These are phyloP conservation scores for Labia minor DNA, from an alignment of 2,888 invertebrate genomes.

Conservation along the genomic window DNA sequence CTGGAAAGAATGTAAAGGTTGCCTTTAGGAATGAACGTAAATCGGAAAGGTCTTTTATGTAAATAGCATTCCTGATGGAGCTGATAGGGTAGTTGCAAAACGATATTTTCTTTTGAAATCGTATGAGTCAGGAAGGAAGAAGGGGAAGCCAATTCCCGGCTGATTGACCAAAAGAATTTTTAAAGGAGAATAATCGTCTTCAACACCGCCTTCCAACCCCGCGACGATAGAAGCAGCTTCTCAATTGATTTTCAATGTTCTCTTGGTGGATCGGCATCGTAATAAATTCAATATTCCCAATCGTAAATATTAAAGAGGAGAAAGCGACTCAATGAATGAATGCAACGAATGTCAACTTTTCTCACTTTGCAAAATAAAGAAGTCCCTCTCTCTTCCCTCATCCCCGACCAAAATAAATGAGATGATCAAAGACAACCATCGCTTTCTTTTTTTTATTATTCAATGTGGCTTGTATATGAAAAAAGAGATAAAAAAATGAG, in stretches of 20 bases:
- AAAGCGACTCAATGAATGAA: not conserved
- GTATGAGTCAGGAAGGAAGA: not conserved
- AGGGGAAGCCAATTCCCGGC: not conserved
- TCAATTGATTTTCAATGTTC: constrained; percentile 4
- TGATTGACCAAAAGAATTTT: constrained; percentile 13
- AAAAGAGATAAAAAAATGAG: too few species aligned
- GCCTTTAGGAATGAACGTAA: not conserved
- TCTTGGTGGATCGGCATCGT: not conserved
- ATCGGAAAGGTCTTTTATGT: constrained; percentile 13
- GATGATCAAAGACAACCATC: too few species aligned
- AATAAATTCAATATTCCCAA: constrained; percentile 5
- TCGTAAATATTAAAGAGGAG: not conserved
- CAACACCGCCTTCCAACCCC: not conserved
- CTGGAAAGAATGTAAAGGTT: not conserved
- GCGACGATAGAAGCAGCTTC: not conserved
- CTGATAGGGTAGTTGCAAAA: not conserved
- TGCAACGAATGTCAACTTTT: too few species aligned
- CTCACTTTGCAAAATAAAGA: too few species aligned
- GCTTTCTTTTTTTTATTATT: too few species aligned
- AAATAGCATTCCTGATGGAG: not conserved
- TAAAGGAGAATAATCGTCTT: not conserved
- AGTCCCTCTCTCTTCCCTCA: too few species aligned
- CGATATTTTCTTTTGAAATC: not conserved
- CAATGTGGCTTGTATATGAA: too few species aligned
- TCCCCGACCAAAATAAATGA: too few species aligned